phyloP scores from a whole-genome alignment of 2,888 invertebrate genomes.

The Drosophila rubida region DNA sequence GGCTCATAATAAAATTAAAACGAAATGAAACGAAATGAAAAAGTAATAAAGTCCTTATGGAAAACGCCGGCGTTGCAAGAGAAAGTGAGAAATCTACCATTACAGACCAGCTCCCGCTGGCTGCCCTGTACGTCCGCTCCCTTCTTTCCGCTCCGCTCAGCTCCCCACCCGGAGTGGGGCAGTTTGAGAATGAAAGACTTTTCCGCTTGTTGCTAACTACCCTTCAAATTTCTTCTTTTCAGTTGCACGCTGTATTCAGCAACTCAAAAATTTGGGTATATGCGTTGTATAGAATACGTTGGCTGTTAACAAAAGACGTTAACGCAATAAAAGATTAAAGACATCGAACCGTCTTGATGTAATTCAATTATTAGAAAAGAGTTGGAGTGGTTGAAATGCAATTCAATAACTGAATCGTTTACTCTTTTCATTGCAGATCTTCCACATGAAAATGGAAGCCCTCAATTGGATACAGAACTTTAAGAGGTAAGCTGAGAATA shows the following conservation, averaged over 20 bases:
- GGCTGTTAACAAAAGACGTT: too few species aligned
- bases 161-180: not conserved
- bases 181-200: slow-evolving; percentile 2
- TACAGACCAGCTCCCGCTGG: slow-evolving; percentile 8
- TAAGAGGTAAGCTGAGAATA: too few species aligned
- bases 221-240: slow-evolving; percentile 40
- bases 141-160: slow-evolving; percentile 38
- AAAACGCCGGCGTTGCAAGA: slow-evolving; percentile 57
- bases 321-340: too few species aligned
- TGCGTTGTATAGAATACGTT: not conserved
- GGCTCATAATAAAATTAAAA: slow-evolving; percentile 81
- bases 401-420: too few species aligned
- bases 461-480: too few species aligned
- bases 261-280: slow-evolving; percentile 22
- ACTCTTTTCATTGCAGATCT: too few species aligned
- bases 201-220: slow-evolving; percentile 39
- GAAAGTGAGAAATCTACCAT: slow-evolving; percentile 31
- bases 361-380: too few species aligned
- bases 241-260: slow-evolving; percentile 27
- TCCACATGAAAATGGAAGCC: too few species aligned
- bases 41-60: slow-evolving; percentile 82
- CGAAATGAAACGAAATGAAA: slow-evolving; percentile 82
- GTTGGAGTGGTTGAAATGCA: too few species aligned
- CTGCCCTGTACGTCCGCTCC: not conserved
- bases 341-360: too few species aligned